Evolutionary conservation across 2,888 invertebrate species (phyloP), one percentile per base, ranked within the genome.

Genomic region (Caradrina clavipalpis): DNA sequence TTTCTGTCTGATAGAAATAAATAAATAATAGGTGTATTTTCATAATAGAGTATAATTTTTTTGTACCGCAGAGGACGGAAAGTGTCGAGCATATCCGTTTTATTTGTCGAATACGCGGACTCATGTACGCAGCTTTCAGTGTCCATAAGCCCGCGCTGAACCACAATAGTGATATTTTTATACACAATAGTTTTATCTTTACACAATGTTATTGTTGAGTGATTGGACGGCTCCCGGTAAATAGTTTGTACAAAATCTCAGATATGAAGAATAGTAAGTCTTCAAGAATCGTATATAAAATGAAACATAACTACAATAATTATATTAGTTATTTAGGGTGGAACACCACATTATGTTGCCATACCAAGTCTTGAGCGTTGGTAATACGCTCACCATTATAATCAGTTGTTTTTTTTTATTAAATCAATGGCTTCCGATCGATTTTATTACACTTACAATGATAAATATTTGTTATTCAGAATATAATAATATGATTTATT

Each of bases 171-270:
- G 78, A 95, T 96, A 95, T 95, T 95, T 95, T 95, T 96, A 95
- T 95, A 95, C 93, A 94, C 92, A 92, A 94, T 95, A 95, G 94
- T 92, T 94, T 94, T 96, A 95, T 94, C 94, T 95, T 93, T 95
- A 95, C 95, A 94, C 94, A 91, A 88, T 94, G 93, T 95, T 95
- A 94, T 95, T 93, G 94, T 95, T 94, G 92, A 94, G 92, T 95
- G 94, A 95, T 93, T 90, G 92, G 92, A 93, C 90, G 95, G 95
- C 95, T 95, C 95, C 95, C 95, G 95, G 95, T 95, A 86, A 87
- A 91, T 94, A 94, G 95, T 93, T 93, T 94, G 92, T 93, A 93
- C 89, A 91, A 92, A 91, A 87, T 89, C 88, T 91, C 90, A 90
- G 85, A 92, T 91, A 89, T 88, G 90, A 87, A 86, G 87, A 89